These are phyloP conservation scores for Empidonax traillii DNA, from an alignment of 2,113 vertebrate genomes.

Conservation along the genomic window DNA sequence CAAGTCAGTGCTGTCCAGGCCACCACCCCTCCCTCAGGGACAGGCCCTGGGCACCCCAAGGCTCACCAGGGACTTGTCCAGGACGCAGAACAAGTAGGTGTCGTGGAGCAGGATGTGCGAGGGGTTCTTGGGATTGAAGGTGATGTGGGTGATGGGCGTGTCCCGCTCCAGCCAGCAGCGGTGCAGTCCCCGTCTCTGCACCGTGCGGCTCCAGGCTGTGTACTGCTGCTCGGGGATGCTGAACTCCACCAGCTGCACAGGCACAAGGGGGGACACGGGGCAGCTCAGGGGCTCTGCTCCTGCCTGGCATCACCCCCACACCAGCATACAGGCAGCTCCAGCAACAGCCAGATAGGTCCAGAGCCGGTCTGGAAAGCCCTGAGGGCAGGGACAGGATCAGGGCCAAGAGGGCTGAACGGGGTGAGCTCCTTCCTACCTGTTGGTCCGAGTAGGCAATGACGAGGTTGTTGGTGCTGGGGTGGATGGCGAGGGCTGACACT, in stretches of 20 bases:
- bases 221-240: conserved; percentile 84
- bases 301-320: accelerated
- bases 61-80: conserved; percentile 91
- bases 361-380: accelerated
- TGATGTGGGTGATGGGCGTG: conserved; percentile 84
- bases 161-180: conserved; percentile 85
- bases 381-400: neutral
- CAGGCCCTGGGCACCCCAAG: accelerated
- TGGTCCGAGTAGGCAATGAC: conserved; percentile 88
- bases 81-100: conserved; percentile 88
- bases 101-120: conserved; percentile 89
- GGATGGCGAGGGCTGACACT: conserved; percentile 85
- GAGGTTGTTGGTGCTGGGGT: conserved; percentile 84
- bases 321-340: accelerated
- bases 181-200: conserved; percentile 87
- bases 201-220: conserved; percentile 85
- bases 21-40: accelerated
- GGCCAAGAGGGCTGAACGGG: accelerated
- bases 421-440: conserved; percentile 78
- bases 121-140: conserved; percentile 83
- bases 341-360: accelerated
- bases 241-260: conserved; percentile 85
- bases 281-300: accelerated
- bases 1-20: accelerated
- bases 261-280: accelerated